These are phyloP conservation scores for Mechanitis messenoides DNA, from an alignment of 2,888 invertebrate species.

Conservation along the genomic window DNA sequence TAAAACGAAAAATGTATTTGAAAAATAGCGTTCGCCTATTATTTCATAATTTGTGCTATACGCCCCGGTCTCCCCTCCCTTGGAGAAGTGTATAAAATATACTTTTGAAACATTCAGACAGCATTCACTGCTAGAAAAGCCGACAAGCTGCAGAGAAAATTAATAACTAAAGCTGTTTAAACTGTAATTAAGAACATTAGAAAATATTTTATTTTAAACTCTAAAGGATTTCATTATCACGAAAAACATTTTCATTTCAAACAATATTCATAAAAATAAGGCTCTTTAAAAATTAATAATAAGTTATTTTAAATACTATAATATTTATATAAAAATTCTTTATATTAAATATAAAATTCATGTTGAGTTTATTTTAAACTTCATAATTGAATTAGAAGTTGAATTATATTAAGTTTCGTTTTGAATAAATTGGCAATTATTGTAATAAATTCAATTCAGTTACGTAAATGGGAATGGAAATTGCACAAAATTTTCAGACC, in stretches of 20 bases:
- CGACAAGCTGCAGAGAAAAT: conserved; percentile 21
- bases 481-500: background rate
- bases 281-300: no score
- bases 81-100: conserved; percentile 24
- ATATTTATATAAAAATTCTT: no score
- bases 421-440: no score
- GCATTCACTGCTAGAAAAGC: conserved; percentile 21
- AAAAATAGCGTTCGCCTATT: conserved; percentile 73
- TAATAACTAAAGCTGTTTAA: conserved; percentile 20
- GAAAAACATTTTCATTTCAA: no score
- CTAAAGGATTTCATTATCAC: background rate
- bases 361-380: no score
- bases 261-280: no score
- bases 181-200: conserved; percentile 13
- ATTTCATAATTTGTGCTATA: conserved; percentile 70
- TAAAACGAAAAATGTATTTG: conserved; percentile 75
- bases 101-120: conserved; percentile 26
- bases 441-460: background rate
- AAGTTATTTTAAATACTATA: no score
- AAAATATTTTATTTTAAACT: conserved; percentile 5
- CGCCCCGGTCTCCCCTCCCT: conserved; percentile 21
- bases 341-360: no score
- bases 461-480: background rate
- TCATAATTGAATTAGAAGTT: no score
- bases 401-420: no score